Conservation (phyloP, 2,888 invertebrate genomes). For the Drosophila neutralis region DNA sequence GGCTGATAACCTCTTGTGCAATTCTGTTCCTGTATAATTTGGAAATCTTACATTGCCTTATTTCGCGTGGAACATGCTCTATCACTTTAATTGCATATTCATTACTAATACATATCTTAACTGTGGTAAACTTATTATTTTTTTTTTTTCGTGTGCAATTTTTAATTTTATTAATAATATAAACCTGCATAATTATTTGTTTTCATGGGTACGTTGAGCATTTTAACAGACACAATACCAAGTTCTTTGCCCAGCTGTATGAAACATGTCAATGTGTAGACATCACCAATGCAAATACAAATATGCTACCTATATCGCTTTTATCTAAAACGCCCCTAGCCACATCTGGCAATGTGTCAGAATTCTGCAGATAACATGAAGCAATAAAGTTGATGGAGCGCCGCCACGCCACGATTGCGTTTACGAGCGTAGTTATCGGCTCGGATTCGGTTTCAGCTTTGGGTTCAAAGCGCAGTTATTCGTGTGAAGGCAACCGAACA, state of each 20-base stretch:
- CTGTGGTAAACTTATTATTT: not conserved
- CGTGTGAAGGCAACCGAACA: constrained; percentile 35
- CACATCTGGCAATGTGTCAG: constrained; percentile 15
- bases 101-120: not conserved
- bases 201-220: not conserved
- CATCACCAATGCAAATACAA: not conserved
- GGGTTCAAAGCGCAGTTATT: constrained; percentile 40
- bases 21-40: not conserved
- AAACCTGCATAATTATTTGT: not conserved
- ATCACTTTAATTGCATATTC: not conserved
- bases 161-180: not conserved
- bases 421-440: not conserved
- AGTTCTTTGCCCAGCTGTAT: not conserved
- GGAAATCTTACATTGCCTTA: not conserved
- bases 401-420: constrained; percentile 11
- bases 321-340: constrained; percentile 27
- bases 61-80: not conserved
- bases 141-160: not conserved
- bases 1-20: not conserved
- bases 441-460: constrained; percentile 1
- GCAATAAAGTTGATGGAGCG: constrained; percentile 38
- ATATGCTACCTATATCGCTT: constrained; percentile 3
- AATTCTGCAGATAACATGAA: constrained; percentile 43
- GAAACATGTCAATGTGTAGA: not conserved
- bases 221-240: not conserved